Evolutionary conservation across 2,888 invertebrate species (phyloP).

Genomic region (Cynaeus angustus): DNA sequence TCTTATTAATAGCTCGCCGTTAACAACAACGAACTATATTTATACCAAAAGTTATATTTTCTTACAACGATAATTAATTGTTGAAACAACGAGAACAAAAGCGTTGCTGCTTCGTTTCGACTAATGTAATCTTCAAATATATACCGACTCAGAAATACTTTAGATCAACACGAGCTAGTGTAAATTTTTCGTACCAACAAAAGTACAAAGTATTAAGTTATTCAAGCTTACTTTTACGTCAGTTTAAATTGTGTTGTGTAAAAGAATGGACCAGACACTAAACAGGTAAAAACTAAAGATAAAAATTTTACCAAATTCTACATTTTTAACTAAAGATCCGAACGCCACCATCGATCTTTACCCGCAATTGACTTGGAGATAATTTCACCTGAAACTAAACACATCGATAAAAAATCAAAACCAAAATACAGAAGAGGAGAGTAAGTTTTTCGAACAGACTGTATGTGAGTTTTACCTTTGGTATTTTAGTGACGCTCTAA

Average conservation of each 20-base stretch:
- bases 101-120: too few species aligned
- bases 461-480: background rate
- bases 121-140: background rate
- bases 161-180: slow-evolving; percentile 2
- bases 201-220: background rate
- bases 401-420: background rate
- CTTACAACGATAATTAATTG: background rate
- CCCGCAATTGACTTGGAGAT: slow-evolving; percentile 41
- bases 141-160: slow-evolving; percentile 9
- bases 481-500: slow-evolving; percentile 50
- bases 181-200: slow-evolving; percentile 7
- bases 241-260: background rate
- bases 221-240: background rate
- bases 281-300: slow-evolving; percentile 39
- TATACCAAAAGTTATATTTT: background rate
- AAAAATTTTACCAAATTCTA: too few species aligned
- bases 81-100: too few species aligned
- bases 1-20: background rate
- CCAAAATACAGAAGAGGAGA: slow-evolving; percentile 28
- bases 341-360: slow-evolving; percentile 44
- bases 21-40: background rate
- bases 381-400: background rate
- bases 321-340: background rate
- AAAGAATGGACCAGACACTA: slow-evolving; percentile 5
- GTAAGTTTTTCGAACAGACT: slow-evolving; percentile 29